These are phyloP conservation scores for Chaetodon trifascialis DNA, from an alignment of 2,113 vertebrate species.

Conservation along the genomic window DNA sequence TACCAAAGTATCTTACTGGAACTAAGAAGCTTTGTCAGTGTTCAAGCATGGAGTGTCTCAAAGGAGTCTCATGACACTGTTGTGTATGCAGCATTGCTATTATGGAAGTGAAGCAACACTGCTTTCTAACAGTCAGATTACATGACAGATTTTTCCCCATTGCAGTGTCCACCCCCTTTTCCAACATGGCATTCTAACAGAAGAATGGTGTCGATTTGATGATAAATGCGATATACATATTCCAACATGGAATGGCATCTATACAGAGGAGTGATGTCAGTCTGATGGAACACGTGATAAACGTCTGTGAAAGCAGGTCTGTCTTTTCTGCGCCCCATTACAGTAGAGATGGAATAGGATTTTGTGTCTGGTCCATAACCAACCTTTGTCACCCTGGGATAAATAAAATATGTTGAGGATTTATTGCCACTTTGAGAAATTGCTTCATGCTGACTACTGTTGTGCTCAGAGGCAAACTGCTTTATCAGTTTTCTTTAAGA, in stretches of 20 bases:
- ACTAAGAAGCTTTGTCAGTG: neutral
- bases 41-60: neutral
- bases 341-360: neutral
- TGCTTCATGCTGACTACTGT: conserved; percentile 17
- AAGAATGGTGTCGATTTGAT: neutral
- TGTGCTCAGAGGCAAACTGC: conserved; percentile 21
- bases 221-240: neutral
- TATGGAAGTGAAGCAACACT: neutral
- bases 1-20: neutral
- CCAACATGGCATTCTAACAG: neutral
- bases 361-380: conserved; percentile 11
- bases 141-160: neutral
- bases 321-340: neutral
- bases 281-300: neutral
- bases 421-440: conserved; percentile 15
- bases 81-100: neutral
- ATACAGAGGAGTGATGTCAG: neutral
- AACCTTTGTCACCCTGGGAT: conserved; percentile 12
- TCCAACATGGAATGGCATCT: neutral
- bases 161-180: neutral
- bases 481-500: conserved; percentile 31
- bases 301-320: conserved; percentile 1
- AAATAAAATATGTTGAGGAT: conserved; percentile 29
- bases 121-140: neutral
- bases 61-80: neutral